Evolutionary conservation across 2,888 invertebrate species (phyloP).

Genomic region (Seladonia tumulorum): DNA sequence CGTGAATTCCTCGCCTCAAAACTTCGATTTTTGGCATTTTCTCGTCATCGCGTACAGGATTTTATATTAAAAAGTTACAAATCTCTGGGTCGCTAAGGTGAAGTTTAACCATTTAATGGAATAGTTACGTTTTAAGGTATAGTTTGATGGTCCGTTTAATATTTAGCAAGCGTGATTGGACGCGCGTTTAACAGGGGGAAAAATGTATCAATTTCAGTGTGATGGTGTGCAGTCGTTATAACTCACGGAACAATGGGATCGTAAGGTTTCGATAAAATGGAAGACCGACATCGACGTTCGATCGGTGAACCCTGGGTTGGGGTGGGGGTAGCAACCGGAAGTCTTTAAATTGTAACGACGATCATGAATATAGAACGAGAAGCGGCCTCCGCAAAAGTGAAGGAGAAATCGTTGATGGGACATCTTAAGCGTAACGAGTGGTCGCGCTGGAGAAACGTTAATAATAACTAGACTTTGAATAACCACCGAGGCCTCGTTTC

Average conservation of each 20-base stretch:
- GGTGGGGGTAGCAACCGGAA: conserved; percentile 6
- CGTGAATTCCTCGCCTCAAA: too few relatives aligned
- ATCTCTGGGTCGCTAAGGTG: too few relatives aligned
- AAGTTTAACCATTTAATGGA: neutral
- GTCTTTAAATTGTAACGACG: conserved; percentile 52
- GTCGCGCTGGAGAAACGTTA: conserved; percentile 38
- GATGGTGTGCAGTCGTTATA: too few relatives aligned
- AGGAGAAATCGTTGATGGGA: conserved; percentile 60
- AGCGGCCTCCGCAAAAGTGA: conserved; percentile 33
- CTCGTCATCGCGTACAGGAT: too few relatives aligned
- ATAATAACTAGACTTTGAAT: conserved; percentile 45
- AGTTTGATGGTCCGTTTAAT: neutral
- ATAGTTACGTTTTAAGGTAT: too few relatives aligned
- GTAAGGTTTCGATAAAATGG: conserved; percentile 5
- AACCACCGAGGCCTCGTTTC: conserved; percentile 42
- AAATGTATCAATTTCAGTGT: neutral
- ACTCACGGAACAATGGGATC: neutral
- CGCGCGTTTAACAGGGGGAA: neutral
- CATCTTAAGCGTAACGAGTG: conserved; percentile 48
- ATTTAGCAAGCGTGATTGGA: neutral
- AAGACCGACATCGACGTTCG: conserved; percentile 10
- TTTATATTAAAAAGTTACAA: too few relatives aligned
- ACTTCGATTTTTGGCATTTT: too few relatives aligned
- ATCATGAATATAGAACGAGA: conserved; percentile 53
- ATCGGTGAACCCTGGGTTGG: conserved; percentile 26